Percentiles rank a stretch among this genome's conserved stretches.
Conservation (phyloP, 2,888 invertebrate genomes). For the Eurytoma adleriae region DNA sequence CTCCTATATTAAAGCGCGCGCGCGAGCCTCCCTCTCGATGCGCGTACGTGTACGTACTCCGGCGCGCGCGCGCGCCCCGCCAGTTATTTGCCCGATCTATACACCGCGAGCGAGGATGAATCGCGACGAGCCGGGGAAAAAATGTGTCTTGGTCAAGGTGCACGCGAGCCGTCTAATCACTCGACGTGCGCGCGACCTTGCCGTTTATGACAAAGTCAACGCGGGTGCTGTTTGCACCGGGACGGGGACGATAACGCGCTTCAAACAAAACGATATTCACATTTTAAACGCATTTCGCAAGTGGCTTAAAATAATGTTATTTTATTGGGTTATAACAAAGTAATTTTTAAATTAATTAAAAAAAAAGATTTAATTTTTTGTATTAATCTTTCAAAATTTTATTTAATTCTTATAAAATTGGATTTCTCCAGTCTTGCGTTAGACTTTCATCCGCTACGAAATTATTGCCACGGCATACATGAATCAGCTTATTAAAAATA, state of each 20-base stretch:
- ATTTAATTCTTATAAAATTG: too few relatives aligned
- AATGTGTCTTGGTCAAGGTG: conserved; percentile 16
- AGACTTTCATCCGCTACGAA: too few relatives aligned
- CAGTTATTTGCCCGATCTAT: neutral
- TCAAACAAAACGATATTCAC: too few relatives aligned
- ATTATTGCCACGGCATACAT: too few relatives aligned
- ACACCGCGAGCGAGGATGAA: neutral
- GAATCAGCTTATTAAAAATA: too few relatives aligned
- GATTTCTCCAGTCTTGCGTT: too few relatives aligned
- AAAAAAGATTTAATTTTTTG: neutral
- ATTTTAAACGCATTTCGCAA: too few relatives aligned
- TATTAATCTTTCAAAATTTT: too few relatives aligned
- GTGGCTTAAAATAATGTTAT: too few relatives aligned
- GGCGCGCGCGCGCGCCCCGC: neutral
- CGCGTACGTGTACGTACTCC: conserved; percentile 6
- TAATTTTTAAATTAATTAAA: too few relatives aligned
- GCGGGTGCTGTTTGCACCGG: neutral
- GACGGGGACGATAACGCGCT: too few relatives aligned
- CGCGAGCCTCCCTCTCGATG: neutral
- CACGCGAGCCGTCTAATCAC: neutral
- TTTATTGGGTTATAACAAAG: too few relatives aligned
- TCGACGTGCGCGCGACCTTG: neutral
- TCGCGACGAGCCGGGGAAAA: conserved; percentile 6
- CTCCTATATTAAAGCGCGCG: conserved; percentile 70
- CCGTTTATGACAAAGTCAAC: neutral